Evolutionary conservation across 92 coral and sea anemone genomes (phyloP).

Genomic region (Actinernus sp.): DNA sequence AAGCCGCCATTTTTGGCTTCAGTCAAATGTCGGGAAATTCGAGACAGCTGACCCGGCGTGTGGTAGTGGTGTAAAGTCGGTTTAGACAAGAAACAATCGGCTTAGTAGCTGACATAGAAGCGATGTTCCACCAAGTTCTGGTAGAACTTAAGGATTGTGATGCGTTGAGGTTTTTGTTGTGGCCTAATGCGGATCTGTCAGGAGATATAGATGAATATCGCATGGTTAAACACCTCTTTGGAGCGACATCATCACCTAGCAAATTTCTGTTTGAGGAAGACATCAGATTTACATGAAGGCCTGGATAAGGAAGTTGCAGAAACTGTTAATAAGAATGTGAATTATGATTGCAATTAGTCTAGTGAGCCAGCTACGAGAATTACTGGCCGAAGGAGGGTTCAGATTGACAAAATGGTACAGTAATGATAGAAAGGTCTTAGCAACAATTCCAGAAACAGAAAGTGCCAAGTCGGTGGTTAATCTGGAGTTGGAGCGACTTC

Average conservation of each 20-base stretch:
- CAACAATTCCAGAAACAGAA: no score
- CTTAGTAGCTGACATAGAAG: no score
- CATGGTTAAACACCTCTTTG: conserved; percentile 55
- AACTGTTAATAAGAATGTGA: conserved; percentile 23
- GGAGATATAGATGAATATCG: conserved; percentile 46
- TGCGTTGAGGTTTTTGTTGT: conserved; percentile 57
- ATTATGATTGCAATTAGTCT: conserved; percentile 21
- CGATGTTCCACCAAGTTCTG: no score
- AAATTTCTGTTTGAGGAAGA: conserved; percentile 37
- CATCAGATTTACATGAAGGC: conserved; percentile 22
- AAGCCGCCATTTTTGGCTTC: no score
- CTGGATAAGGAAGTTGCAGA: no score
- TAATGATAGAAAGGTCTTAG: conserved; percentile 62
- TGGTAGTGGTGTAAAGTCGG: conserved; percentile 40
- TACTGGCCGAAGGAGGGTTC: no score
- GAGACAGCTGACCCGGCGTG: no score
- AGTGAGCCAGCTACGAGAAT: conserved; percentile 40
- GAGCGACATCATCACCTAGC: no score
- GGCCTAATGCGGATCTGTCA: conserved; percentile 46
- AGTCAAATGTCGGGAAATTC: no score
- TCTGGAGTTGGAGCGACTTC: conserved; percentile 37
- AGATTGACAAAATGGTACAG: conserved; percentile 53
- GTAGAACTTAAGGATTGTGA: no score
- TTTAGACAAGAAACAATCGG: conserved; percentile 52
- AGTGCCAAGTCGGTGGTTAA: no score